Conservation (phyloP, 2,888 invertebrate species). For the Copidosoma aretas region DNA sequence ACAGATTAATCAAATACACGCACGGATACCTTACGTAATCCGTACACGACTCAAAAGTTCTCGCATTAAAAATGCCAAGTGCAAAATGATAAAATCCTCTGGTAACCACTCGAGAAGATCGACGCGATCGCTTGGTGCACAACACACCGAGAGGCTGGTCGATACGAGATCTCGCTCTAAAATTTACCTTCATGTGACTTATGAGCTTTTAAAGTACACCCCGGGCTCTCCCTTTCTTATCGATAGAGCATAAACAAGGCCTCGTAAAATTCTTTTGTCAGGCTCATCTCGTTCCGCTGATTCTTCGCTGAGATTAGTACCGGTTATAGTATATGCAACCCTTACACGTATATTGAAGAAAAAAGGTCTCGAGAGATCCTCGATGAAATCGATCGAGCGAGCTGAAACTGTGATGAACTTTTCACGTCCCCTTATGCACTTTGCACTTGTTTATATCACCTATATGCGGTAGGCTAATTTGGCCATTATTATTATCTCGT, state of each 20-base stretch:
- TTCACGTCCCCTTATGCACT: too few species aligned
- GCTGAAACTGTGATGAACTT: constrained; percentile 17
- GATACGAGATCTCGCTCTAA: neutral
- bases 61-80: too few species aligned
- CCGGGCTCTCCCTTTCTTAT: constrained; percentile 21
- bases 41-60: too few species aligned
- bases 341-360: neutral
- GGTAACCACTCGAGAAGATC: too few species aligned
- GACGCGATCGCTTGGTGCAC: too few species aligned
- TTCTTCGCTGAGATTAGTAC: constrained; percentile 2
- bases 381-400: constrained; percentile 37
- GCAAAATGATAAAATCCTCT: too few species aligned
- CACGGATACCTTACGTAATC: too few species aligned
- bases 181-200: constrained; percentile 16
- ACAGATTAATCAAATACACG: neutral
- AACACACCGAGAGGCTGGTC: neutral
- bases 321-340: too few species aligned
- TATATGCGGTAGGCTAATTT: too few species aligned
- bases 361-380: neutral
- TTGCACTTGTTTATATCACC: too few species aligned
- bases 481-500: constrained; percentile 58
- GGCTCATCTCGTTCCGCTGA: constrained; percentile 14
- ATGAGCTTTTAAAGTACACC: constrained; percentile 33
- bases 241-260: constrained; percentile 41
- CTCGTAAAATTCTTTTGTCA: constrained; percentile 42